These are phyloP conservation scores for Caenorhabditis sinica DNA, from an alignment of 2,888 invertebrate species.

Conservation along the genomic window DNA sequence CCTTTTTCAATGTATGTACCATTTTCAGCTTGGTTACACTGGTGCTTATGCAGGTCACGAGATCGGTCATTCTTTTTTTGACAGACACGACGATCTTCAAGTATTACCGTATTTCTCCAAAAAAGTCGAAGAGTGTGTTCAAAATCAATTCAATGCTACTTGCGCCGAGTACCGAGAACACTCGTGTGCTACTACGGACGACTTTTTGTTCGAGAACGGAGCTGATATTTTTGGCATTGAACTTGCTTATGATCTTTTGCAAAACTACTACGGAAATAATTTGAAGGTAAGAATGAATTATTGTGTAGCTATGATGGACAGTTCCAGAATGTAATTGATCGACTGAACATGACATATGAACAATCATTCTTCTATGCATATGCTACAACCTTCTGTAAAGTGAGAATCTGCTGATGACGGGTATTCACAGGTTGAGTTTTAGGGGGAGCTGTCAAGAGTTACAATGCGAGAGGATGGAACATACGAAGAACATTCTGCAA, in stretches of 20 bases:
- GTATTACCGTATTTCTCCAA: conserved; percentile 1
- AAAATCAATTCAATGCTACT: conserved; percentile 26
- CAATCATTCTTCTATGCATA: conserved; percentile 39
- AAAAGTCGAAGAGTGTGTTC: conserved; percentile 15
- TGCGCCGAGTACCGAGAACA: conserved; percentile 19
- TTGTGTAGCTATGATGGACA: too few relatives aligned
- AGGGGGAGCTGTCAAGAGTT: neutral
- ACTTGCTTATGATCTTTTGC: conserved; percentile 16
- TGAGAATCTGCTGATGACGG: neutral
- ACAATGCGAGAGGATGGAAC: neutral
- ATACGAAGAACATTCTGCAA: neutral
- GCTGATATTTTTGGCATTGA: conserved; percentile 39
- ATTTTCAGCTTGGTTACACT: conserved; percentile 10
- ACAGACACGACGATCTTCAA: neutral
- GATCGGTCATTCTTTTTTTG: conserved; percentile 25
- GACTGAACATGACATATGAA: conserved; percentile 11
- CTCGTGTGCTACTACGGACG: neutral
- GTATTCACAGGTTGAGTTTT: neutral
- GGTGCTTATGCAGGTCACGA: conserved; percentile 27
- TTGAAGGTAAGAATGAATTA: neutral
- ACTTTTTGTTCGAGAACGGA: conserved; percentile 33
- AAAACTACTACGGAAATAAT: neutral
- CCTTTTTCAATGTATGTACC: neutral
- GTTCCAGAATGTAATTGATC: neutral
- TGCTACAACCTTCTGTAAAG: conserved; percentile 4